Percentiles rank a stretch among this genome's conserved stretches.
Evolutionary conservation across 2,797 vertebrate genomes (phyloP).

Genomic region (Sorex maritimensis): DNA sequence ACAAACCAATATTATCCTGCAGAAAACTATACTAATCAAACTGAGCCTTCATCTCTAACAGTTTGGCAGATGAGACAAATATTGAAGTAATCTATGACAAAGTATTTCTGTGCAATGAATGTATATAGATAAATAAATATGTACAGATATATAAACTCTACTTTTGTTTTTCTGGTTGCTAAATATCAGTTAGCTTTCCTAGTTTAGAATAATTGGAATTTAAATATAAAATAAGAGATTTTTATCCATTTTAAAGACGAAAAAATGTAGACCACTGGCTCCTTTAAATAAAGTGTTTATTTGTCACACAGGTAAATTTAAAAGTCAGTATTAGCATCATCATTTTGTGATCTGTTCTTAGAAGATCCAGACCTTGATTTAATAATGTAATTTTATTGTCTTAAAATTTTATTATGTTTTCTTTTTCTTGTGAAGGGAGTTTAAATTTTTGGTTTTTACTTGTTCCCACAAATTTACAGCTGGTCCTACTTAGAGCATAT

Average conservation of each 20-base stretch:
- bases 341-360: background rate
- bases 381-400: background rate
- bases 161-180: slow-evolving; percentile 6
- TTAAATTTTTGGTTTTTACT: background rate
- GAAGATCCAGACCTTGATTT: background rate
- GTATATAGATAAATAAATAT: background rate
- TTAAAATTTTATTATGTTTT: slow-evolving; percentile 7
- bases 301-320: background rate
- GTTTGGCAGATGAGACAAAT: slow-evolving; percentile 24
- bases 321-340: background rate
- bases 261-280: background rate
- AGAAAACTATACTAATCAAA: background rate
- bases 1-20: too few species aligned
- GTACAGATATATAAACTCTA: background rate
- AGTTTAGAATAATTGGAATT: slow-evolving; percentile 4
- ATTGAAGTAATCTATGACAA: background rate
- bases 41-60: background rate
- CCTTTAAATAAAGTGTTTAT: background rate
- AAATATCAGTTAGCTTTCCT: slow-evolving; percentile 30
- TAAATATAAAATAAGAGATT: background rate
- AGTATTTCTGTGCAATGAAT: background rate
- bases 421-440: background rate
- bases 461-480: background rate
- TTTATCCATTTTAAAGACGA: background rate
- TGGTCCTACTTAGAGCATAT: background rate